Conservation (phyloP, 2,113 vertebrate genomes). For the Syngnathus typhle region DNA sequence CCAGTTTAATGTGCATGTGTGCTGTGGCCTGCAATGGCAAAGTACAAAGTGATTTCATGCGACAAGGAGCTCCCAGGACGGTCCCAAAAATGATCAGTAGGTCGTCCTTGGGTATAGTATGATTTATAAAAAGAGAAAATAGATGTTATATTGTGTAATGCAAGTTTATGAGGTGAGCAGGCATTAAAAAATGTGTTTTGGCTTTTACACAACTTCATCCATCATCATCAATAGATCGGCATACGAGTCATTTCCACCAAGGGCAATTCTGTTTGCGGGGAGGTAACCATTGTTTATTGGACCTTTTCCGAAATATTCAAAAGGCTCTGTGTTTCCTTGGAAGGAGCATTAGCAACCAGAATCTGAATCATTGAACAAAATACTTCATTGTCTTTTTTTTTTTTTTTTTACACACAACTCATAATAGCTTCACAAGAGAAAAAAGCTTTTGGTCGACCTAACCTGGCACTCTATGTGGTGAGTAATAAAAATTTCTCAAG, state of each 20-base stretch:
- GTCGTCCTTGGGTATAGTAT: slow-evolving; percentile 26
- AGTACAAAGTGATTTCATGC: slow-evolving; percentile 21
- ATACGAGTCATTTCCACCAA: slow-evolving; percentile 29
- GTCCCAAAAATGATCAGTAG: slow-evolving; percentile 7
- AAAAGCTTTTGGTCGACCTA: slow-evolving; percentile 45
- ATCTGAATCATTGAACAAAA: slow-evolving; percentile 14
- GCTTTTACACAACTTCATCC: slow-evolving; percentile 24
- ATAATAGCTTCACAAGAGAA: slow-evolving; percentile 15
- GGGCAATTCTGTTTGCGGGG: slow-evolving; percentile 21
- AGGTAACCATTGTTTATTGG: slow-evolving; percentile 22
- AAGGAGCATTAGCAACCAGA: slow-evolving; percentile 23
- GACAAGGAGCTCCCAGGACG: slow-evolving; percentile 22
- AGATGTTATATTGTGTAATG: slow-evolving; percentile 39
- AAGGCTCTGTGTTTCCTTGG: slow-evolving; percentile 24
- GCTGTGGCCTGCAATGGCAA: slow-evolving; percentile 20
- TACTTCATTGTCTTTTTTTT: slow-evolving; percentile 9
- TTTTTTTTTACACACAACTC: slow-evolving; percentile 6
- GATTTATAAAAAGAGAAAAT: slow-evolving; percentile 24
- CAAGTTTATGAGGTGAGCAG: slow-evolving; percentile 30
- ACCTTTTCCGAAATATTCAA: slow-evolving; percentile 36
- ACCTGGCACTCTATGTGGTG: slow-evolving; percentile 27
- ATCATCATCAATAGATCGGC: slow-evolving; percentile 28
- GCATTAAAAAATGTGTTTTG: slow-evolving; percentile 33
- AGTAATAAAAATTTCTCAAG: slow-evolving; percentile 29
- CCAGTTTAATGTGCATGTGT: slow-evolving; percentile 29